phyloP scores from a whole-genome alignment of 2,113 vertebrate genomes.

The Gulo gulo region DNA sequence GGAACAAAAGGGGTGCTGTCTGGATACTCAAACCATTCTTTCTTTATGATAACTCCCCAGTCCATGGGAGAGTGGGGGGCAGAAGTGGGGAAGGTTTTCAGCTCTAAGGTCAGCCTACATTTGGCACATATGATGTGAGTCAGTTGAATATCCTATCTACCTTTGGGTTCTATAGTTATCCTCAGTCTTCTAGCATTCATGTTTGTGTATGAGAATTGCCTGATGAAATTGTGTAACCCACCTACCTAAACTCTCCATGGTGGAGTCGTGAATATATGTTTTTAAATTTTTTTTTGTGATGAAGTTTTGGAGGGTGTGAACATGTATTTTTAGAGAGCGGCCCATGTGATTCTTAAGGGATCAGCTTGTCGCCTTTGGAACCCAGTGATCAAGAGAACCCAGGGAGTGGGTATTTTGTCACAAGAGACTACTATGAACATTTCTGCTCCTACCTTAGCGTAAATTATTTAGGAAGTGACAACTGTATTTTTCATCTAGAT shows the following conservation, averaged over 20 bases:
- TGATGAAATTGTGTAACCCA: not conserved
- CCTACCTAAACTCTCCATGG: not conserved
- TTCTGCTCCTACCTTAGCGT: not conserved
- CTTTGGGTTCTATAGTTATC: not conserved
- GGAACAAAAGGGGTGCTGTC: not conserved
- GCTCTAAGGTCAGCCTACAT: not conserved
- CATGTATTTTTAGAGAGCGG: not conserved
- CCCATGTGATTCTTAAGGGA: not conserved
- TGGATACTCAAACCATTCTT: not conserved
- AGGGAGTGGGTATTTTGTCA: not conserved
- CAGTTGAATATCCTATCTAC: not conserved
- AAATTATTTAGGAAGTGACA: conserved; percentile 31
- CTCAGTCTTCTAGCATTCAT: not conserved
- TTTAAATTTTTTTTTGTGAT: not conserved
- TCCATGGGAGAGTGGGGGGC: not conserved
- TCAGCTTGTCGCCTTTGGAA: not conserved
- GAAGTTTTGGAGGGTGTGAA: not conserved
- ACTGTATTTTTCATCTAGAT: not conserved
- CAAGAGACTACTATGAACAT: not conserved
- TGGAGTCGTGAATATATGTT: not conserved
- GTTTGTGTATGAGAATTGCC: conserved; percentile 1
- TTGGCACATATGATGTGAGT: not conserved
- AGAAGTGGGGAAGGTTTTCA: not conserved
- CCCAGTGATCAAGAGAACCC: not conserved
- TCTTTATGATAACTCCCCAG: not conserved